A percentile compares a stretch with the other conserved stretches of the same genome.
Evolutionary conservation across 2,888 invertebrate genomes (phyloP).

Genomic region (Andricus quercusramuli): DNA sequence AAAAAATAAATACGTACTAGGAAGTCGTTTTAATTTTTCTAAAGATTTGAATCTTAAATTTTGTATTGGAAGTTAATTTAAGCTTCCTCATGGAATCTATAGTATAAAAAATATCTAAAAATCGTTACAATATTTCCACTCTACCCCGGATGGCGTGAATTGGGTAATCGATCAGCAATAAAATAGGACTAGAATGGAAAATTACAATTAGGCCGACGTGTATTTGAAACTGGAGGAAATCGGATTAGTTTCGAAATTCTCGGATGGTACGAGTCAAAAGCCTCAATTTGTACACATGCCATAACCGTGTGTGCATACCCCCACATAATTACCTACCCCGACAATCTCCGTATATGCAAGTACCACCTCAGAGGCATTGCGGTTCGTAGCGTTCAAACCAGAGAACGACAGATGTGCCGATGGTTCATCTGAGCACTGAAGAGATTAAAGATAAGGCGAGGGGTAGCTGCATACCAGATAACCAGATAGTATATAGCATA

Average conservation of each 20-base stretch:
- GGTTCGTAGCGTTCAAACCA: conserved; percentile 5
- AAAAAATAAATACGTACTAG: no score
- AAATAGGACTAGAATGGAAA: background rate
- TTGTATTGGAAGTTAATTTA: background rate
- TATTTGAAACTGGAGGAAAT: conserved; percentile 14
- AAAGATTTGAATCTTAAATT: no score
- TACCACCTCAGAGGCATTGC: conserved; percentile 39
- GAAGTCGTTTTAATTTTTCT: no score
- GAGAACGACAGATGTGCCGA: conserved; percentile 52
- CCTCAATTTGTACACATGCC: conserved; percentile 20
- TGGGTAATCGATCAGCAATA: background rate
- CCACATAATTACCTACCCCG: conserved; percentile 18
- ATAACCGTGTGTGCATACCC: conserved; percentile 5
- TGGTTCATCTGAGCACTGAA: conserved; percentile 41
- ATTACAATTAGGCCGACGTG: background rate
- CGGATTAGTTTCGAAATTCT: conserved; percentile 17
- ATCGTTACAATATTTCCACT: background rate
- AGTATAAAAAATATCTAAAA: background rate
- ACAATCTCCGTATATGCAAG: conserved; percentile 3
- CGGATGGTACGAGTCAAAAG: conserved; percentile 19
- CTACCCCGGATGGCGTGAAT: background rate
- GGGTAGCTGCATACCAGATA: conserved; percentile 27
- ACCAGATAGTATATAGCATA: background rate
- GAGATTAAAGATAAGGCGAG: conserved; percentile 52
- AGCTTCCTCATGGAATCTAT: background rate